Percentiles rank a stretch among this genome's conserved stretches.
Conservation (phyloP, 2,797 vertebrate genomes). For the Babyrousa celebensis region DNA sequence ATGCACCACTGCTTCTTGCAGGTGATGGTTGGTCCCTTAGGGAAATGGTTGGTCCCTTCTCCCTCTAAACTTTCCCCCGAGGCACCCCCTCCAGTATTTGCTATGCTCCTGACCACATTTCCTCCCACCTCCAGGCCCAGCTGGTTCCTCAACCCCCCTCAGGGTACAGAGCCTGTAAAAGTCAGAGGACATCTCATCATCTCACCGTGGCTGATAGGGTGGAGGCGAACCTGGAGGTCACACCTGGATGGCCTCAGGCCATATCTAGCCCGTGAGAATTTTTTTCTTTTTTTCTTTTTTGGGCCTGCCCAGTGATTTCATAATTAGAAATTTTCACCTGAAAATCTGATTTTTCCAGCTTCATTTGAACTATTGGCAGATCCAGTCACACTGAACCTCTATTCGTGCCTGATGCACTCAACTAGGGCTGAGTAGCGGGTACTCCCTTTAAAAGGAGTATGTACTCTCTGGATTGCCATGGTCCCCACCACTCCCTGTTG, state of each 20-base stretch:
- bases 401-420: neutral
- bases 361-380: neutral
- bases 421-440: neutral
- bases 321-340: constrained; percentile 46
- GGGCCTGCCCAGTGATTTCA: constrained; percentile 54
- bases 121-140: neutral
- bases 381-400: neutral
- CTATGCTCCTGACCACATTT: neutral
- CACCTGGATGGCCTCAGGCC: constrained; percentile 60
- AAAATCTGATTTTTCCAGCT: constrained; percentile 51
- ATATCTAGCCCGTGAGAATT: constrained; percentile 12
- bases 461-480: neutral
- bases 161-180: neutral
- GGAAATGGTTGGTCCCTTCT: constrained; percentile 80
- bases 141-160: neutral
- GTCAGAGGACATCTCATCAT: neutral
- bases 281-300: neutral
- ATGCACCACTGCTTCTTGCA: constrained; percentile 69
- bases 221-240: constrained; percentile 24
- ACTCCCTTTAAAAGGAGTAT: neutral
- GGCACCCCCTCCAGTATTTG: constrained; percentile 19
- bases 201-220: neutral
- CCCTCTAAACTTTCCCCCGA: constrained; percentile 75
- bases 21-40: constrained; percentile 79
- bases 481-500: neutral